A percentile compares a stretch with the other conserved stretches of the same genome.
Conservation (phyloP, 2,113 vertebrate genomes). For the Daphoenositta chrysoptera region DNA sequence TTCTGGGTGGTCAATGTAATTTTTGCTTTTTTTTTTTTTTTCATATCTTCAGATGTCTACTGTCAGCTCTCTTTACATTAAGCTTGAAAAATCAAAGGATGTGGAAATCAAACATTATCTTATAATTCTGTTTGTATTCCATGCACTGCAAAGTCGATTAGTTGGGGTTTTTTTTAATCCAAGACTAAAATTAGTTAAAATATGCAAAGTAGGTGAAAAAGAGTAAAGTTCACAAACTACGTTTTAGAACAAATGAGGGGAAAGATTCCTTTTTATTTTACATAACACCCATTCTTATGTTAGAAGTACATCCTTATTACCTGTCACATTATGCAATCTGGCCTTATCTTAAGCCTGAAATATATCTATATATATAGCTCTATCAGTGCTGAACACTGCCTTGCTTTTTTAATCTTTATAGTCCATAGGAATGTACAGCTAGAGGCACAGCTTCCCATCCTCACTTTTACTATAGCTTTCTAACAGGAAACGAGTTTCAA, state of each 20-base stretch:
- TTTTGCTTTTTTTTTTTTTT: not conserved
- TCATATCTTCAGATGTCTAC: not conserved
- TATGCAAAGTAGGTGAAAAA: not conserved
- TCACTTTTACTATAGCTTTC: not conserved
- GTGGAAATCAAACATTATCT: not conserved
- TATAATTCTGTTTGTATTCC: not conserved
- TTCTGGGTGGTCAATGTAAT: not conserved
- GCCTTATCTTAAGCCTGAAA: not conserved
- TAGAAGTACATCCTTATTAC: not conserved
- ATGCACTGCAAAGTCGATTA: not conserved
- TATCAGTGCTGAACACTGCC: not conserved
- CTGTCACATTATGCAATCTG: not conserved
- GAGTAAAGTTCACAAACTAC: not conserved
- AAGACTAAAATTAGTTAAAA: not conserved
- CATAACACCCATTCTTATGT: not conserved
- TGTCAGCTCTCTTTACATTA: not conserved
- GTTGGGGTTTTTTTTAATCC: not conserved
- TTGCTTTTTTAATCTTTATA: not conserved
- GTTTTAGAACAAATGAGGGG: not conserved
- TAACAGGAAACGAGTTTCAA: not conserved
- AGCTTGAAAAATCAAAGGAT: not conserved
- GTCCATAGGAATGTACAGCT: not conserved
- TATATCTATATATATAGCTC: not conserved
- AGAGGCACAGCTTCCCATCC: not conserved
- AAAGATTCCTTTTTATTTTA: not conserved